Evolutionary conservation across 2,113 vertebrate genomes (phyloP).

Genomic region (Scolopax mira): DNA sequence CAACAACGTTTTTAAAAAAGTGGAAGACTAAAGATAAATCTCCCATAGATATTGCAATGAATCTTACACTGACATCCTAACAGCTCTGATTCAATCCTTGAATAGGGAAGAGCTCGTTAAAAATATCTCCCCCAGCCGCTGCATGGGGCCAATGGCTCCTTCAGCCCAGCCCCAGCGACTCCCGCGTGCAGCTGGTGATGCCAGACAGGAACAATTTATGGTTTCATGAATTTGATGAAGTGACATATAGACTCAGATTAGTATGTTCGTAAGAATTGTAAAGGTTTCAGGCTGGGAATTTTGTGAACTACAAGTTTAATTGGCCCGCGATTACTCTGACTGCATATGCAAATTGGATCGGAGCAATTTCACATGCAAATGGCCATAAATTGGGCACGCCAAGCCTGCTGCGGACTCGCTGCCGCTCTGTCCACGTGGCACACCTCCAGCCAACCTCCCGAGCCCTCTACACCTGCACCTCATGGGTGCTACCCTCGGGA

Average conservation of each 20-base stretch:
- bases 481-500: background rate
- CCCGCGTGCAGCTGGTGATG: slow-evolving; percentile 39
- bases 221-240: slow-evolving; percentile 70
- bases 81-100: slow-evolving; percentile 57
- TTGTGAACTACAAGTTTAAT: slow-evolving; percentile 60
- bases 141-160: slow-evolving; percentile 56
- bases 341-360: slow-evolving; percentile 48
- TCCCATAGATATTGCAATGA: slow-evolving; percentile 60
- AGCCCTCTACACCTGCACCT: background rate
- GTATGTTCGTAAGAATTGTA: slow-evolving; percentile 42
- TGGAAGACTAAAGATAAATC: slow-evolving; percentile 57
- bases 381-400: background rate
- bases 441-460: rapidly evolving
- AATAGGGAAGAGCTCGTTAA: slow-evolving; percentile 67
- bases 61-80: slow-evolving; percentile 62
- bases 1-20: slow-evolving; percentile 23
- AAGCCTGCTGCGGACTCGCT: background rate
- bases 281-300: slow-evolving; percentile 59
- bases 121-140: slow-evolving; percentile 53
- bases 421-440: background rate
- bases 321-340: slow-evolving; percentile 33
- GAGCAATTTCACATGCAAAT: slow-evolving; percentile 53
- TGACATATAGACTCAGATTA: slow-evolving; percentile 57
- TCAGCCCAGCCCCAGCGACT: slow-evolving; percentile 48
- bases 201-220: slow-evolving; percentile 61